Percentiles rank a stretch among this genome's conserved stretches.
Conservation (phyloP, 2,888 invertebrate genomes). For the Dasysyrphus albostriatus region DNA sequence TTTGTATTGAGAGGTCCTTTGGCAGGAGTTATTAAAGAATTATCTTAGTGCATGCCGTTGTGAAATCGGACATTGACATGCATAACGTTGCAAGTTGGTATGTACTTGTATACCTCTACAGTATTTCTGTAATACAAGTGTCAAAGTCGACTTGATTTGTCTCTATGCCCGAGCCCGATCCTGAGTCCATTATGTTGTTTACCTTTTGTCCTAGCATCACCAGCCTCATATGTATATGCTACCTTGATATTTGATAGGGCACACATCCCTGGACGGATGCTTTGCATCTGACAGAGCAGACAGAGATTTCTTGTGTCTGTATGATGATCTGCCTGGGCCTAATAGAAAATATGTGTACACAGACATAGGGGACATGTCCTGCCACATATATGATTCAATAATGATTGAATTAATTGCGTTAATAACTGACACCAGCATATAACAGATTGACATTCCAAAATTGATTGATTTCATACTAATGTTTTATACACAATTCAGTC, state of each 20-base stretch:
- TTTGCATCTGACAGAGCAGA: slow-evolving; percentile 49
- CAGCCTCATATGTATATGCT: slow-evolving; percentile 44
- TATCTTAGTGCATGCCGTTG: slow-evolving; percentile 51
- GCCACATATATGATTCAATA: slow-evolving; percentile 83
- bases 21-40: slow-evolving; percentile 69
- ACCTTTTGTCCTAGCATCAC: slow-evolving; percentile 36
- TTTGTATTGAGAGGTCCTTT: slow-evolving; percentile 38
- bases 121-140: slow-evolving; percentile 64
- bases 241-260: slow-evolving; percentile 42
- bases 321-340: slow-evolving; percentile 37
- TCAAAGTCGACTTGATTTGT: slow-evolving; percentile 70
- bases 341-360: slow-evolving; percentile 65
- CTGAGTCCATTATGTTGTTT: slow-evolving; percentile 39
- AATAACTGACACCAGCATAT: slow-evolving; percentile 83
- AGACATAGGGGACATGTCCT: slow-evolving; percentile 75
- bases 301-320: slow-evolving; percentile 19
- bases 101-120: background rate
- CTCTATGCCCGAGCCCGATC: slow-evolving; percentile 17
- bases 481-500: slow-evolving; percentile 69
- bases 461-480: slow-evolving; percentile 78
- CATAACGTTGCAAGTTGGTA: slow-evolving; percentile 45
- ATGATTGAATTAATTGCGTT: slow-evolving; percentile 84
- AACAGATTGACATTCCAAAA: slow-evolving; percentile 78
- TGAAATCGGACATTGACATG: slow-evolving; percentile 58
- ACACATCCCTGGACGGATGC: slow-evolving; percentile 35